A percentile compares a stretch with the other conserved stretches of the same genome.
Conservation (phyloP, 2,888 invertebrate species). For the Camptogramma bilineatum region DNA sequence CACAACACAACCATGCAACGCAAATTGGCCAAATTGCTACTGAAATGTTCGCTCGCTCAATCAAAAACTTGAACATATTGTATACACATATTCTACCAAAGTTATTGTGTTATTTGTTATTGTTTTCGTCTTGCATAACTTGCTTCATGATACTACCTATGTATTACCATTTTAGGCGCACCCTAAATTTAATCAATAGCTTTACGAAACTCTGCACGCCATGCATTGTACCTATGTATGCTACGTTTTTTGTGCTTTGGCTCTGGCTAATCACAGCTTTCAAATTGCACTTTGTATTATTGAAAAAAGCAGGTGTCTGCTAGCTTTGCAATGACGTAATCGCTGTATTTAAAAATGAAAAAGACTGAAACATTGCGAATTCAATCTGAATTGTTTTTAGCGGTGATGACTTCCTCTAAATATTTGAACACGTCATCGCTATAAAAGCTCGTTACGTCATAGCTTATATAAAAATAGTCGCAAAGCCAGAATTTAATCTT, state of each 20-base stretch:
- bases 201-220: neutral
- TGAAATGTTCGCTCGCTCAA: too few relatives aligned
- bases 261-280: neutral
- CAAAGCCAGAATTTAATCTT: constrained; percentile 15
- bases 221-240: neutral
- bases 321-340: constrained; percentile 51
- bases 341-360: constrained; percentile 49
- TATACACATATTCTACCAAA: neutral
- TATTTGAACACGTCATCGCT: constrained; percentile 42
- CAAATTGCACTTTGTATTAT: neutral
- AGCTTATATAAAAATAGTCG: constrained; percentile 23
- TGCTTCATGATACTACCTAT: neutral
- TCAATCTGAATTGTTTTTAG: constrained; percentile 36
- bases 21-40: too few relatives aligned
- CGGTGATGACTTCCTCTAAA: constrained; percentile 51
- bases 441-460: constrained; percentile 40
- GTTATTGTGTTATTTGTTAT: neutral
- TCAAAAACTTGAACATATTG: neutral
- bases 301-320: neutral
- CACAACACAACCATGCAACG: too few relatives aligned
- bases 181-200: neutral
- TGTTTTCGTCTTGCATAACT: constrained; percentile 1
- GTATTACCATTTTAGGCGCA: neutral
- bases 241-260: neutral
- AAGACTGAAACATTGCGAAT: constrained; percentile 41